Evolutionary conservation across 2,113 vertebrate species (phyloP).

Genomic region (Eublepharis macularius): DNA sequence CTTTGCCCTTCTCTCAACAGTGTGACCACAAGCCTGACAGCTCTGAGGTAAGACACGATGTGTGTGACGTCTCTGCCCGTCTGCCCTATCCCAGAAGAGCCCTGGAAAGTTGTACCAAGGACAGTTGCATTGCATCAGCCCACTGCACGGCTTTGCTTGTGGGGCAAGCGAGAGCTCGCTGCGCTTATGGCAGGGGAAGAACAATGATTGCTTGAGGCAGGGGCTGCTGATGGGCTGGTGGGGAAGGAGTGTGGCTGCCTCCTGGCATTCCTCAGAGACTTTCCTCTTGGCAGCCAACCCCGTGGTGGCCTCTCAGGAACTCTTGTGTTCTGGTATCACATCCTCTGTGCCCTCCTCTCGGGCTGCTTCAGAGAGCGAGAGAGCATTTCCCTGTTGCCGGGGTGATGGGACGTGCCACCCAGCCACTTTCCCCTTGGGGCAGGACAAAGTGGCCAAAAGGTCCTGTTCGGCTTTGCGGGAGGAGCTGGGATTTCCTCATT

Average conservation of each 20-base stretch:
- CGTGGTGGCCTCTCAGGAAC: too few relatives aligned
- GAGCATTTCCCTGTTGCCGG: neutral
- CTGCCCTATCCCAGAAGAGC: neutral
- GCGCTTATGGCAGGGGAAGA: neutral
- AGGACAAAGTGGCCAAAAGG: neutral
- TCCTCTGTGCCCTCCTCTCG: neutral
- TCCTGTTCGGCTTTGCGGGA: neutral
- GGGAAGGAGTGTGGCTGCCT: neutral
- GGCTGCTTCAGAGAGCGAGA: neutral
- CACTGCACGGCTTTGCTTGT: neutral
- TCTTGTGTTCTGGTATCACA: too few relatives aligned
- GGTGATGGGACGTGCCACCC: neutral
- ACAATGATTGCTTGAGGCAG: too few relatives aligned
- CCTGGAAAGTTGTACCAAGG: neutral
- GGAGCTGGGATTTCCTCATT: neutral
- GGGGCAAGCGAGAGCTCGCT: neutral
- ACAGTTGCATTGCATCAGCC: neutral
- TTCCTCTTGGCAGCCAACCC: neutral
- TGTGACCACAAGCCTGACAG: constrained; percentile 79
- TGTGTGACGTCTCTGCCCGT: neutral
- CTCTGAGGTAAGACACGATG: constrained; percentile 79
- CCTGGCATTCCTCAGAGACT: neutral
- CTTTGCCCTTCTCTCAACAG: constrained; percentile 68
- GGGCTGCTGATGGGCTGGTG: neutral
- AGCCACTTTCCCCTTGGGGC: neutral